A percentile compares a stretch with the other conserved stretches of the same genome.
These are phyloP conservation scores for Selenia dentaria DNA, from an alignment of 2,888 invertebrate species.

Conservation along the genomic window DNA sequence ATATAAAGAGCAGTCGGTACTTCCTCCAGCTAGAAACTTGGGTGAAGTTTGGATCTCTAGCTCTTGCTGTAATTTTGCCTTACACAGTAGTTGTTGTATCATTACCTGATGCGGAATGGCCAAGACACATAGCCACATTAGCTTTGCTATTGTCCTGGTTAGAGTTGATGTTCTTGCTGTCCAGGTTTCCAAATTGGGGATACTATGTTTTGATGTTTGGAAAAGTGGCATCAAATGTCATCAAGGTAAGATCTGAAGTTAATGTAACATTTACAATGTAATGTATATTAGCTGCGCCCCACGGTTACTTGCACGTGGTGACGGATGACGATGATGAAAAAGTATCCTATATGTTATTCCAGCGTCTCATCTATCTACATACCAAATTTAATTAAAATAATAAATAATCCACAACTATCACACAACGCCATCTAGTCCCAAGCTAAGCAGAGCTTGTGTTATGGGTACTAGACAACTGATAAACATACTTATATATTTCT, in stretches of 20 bases:
- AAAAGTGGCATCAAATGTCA: constrained; percentile 82
- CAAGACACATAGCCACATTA: constrained; percentile 77
- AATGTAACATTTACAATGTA: not conserved
- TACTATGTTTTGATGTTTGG: constrained; percentile 86
- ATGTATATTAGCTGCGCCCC: too few species aligned
- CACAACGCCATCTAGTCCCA: too few species aligned
- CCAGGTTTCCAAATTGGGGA: constrained; percentile 83
- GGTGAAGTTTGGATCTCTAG: constrained; percentile 80
- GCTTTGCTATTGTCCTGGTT: constrained; percentile 82
- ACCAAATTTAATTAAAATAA: too few species aligned
- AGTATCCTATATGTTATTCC: too few species aligned
- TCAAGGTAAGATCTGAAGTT: constrained; percentile 66
- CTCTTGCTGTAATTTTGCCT: constrained; percentile 70
- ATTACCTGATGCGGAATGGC: constrained; percentile 60
- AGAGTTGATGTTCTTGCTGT: constrained; percentile 83
- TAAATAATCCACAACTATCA: too few species aligned
- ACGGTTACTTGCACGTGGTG: too few species aligned
- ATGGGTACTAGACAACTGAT: too few species aligned
- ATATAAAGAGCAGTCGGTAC: constrained; percentile 73
- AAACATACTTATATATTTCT: too few species aligned
- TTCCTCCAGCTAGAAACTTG: constrained; percentile 82
- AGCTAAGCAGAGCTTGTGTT: too few species aligned
- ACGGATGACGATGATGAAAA: too few species aligned
- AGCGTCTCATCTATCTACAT: too few species aligned
- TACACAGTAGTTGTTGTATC: constrained; percentile 51